These are phyloP conservation scores for Lasioglossum calceatum DNA, from an alignment of 2,888 invertebrate genomes.

Conservation along the genomic window DNA sequence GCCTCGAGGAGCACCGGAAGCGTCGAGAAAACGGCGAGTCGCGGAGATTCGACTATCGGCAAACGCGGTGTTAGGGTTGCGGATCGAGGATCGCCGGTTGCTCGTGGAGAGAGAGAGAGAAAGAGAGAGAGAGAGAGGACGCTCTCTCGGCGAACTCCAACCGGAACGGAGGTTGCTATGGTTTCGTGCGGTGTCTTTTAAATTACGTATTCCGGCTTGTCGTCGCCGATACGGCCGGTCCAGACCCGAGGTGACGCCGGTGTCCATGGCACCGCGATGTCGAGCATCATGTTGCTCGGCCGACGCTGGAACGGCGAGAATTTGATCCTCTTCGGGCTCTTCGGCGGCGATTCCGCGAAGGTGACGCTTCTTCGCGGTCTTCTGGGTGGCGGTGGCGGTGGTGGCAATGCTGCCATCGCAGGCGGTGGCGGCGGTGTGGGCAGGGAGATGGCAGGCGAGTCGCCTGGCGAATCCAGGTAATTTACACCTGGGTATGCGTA, in stretches of 20 bases:
- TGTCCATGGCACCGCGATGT: conserved; percentile 82
- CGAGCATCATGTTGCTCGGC: conserved; percentile 75
- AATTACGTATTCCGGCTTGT: conserved; percentile 82
- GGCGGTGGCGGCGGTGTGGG: conserved; percentile 81
- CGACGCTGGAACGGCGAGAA: conserved; percentile 69
- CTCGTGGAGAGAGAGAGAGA: background rate
- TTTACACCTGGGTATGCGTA: conserved; percentile 95
- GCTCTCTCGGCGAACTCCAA: background rate
- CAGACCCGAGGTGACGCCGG: conserved; percentile 82
- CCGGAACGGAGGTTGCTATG: conserved; percentile 6
- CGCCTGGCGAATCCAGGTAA: conserved; percentile 73
- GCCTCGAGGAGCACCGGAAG: conserved; percentile 7
- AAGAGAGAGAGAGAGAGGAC: too few species aligned
- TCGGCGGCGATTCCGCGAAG: conserved; percentile 81
- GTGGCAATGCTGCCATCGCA: conserved; percentile 71
- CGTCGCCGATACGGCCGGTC: conserved; percentile 71
- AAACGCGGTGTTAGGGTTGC: conserved; percentile 54
- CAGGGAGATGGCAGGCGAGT: conserved; percentile 79
- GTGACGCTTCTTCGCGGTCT: conserved; percentile 82
- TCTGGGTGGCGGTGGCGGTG: conserved; percentile 78
- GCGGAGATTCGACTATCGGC: conserved; percentile 60
- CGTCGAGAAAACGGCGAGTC: conserved; percentile 38
- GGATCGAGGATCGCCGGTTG: conserved; percentile 23
- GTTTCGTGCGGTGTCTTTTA: conserved; percentile 63
- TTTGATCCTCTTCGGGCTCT: conserved; percentile 75